phyloP scores from a whole-genome alignment of 2,113 vertebrate species.

The Crotalus viridis region DNA sequence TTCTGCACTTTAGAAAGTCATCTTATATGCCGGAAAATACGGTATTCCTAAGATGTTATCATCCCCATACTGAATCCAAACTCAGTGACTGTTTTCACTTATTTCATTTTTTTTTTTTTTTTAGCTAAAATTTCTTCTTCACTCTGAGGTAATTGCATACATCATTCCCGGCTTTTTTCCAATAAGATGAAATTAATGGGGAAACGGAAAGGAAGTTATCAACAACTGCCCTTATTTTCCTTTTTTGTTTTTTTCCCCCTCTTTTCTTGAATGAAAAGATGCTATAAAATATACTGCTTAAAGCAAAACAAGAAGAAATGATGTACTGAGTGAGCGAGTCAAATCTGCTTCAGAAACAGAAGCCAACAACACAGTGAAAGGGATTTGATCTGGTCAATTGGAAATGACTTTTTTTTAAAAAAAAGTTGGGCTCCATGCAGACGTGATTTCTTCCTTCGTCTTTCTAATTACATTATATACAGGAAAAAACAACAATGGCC shows the following conservation, averaged over 20 bases:
- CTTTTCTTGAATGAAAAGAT: neutral
- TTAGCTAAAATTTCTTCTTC: constrained; percentile 15
- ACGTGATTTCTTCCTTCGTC: constrained; percentile 68
- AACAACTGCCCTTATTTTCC: constrained; percentile 47
- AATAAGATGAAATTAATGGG: constrained; percentile 45
- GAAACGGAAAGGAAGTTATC: constrained; percentile 49
- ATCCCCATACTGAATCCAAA: constrained; percentile 30
- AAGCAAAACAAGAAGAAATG: constrained; percentile 25
- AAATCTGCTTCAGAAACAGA: constrained; percentile 54
- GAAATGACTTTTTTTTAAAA: constrained; percentile 60
- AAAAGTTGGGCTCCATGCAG: constrained; percentile 85
- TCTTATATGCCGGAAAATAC: too few species aligned
- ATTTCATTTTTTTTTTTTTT: constrained; percentile 24
- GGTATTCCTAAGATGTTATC: neutral
- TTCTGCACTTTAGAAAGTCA: too few species aligned
- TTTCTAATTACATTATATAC: constrained; percentile 94
- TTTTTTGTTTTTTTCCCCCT: constrained; percentile 36
- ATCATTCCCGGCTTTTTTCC: constrained; percentile 40
- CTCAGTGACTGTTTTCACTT: constrained; percentile 38
- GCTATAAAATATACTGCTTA: constrained; percentile 50
- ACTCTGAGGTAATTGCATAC: neutral
- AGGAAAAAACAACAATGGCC: constrained; percentile 60
- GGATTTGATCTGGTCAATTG: constrained; percentile 75
- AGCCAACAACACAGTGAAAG: constrained; percentile 59
- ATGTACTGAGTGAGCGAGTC: constrained; percentile 41